phyloP scores from a whole-genome alignment of 2,797 vertebrate genomes.

The Mormyrops attenuatus region DNA sequence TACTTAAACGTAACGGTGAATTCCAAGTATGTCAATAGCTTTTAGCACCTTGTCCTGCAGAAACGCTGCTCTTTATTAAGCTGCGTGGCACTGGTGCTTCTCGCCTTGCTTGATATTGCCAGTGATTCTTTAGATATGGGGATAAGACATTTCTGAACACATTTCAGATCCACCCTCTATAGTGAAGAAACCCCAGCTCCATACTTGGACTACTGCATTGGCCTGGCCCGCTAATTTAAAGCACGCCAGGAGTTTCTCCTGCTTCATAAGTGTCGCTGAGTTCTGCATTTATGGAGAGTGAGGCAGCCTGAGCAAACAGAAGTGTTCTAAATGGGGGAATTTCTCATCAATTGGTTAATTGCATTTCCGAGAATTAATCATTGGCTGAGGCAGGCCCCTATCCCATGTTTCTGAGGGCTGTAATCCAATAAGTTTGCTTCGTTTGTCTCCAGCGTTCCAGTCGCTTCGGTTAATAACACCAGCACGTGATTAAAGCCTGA shows the following conservation, averaged over 20 bases:
- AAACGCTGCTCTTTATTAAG: background rate
- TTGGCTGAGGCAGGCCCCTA: background rate
- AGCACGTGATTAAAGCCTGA: background rate
- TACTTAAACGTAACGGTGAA: background rate
- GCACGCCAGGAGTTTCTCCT: conserved; percentile 41
- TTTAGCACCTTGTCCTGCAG: background rate
- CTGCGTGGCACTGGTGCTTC: background rate
- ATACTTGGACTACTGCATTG: conserved; percentile 46
- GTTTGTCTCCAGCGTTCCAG: background rate
- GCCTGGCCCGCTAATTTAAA: conserved; percentile 54
- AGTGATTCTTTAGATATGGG: conserved; percentile 21
- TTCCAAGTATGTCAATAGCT: background rate
- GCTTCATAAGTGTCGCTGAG: conserved; percentile 39
- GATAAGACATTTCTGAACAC: conserved; percentile 52
- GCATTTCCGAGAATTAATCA: background rate
- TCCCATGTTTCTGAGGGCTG: background rate
- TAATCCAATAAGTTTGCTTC: conserved; percentile 8
- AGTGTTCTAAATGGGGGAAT: background rate
- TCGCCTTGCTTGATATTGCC: background rate
- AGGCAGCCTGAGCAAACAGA: conserved; percentile 12
- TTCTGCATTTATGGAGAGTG: conserved; percentile 33
- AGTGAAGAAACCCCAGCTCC: conserved; percentile 27
- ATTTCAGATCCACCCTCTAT: conserved; percentile 54
- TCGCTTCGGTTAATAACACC: background rate
- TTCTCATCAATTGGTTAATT: conserved; percentile 15